These are phyloP conservation scores for Pimpla rufipes DNA, from an alignment of 2,888 invertebrate genomes.

Conservation along the genomic window DNA sequence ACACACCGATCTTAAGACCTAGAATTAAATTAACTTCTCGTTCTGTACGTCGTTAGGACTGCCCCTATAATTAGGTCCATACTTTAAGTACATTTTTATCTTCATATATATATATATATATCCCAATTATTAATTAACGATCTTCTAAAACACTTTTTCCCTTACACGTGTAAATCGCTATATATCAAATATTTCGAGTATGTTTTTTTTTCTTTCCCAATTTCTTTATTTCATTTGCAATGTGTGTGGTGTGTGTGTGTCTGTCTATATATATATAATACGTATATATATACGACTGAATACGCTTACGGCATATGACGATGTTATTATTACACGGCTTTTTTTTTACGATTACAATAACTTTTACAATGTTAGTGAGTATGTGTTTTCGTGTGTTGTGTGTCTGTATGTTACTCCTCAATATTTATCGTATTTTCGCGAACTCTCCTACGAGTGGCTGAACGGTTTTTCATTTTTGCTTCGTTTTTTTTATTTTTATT, in stretches of 20 bases:
- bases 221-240: slow-evolving; percentile 34
- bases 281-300: slow-evolving; percentile 38
- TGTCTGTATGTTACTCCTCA: slow-evolving; percentile 18
- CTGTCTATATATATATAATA: slow-evolving; percentile 3
- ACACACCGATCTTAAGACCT: slow-evolving; percentile 77
- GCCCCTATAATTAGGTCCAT: slow-evolving; percentile 64
- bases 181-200: slow-evolving; percentile 69
- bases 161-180: slow-evolving; percentile 70
- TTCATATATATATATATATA: slow-evolving; percentile 41
- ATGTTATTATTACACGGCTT: slow-evolving; percentile 52
- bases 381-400: too few relatives aligned
- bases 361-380: slow-evolving; percentile 47
- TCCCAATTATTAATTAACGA: slow-evolving; percentile 62
- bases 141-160: slow-evolving; percentile 68
- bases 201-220: slow-evolving; percentile 53
- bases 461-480: not conserved
- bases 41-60: slow-evolving; percentile 76
- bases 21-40: slow-evolving; percentile 59
- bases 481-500: slow-evolving; percentile 14
- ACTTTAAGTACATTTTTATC: slow-evolving; percentile 45
- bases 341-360: slow-evolving; percentile 45
- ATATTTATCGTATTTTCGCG: slow-evolving; percentile 18
- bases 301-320: slow-evolving; percentile 54
- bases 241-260: not conserved
- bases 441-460: not conserved